Conservation (phyloP, 1,140 invertebrate genomes). For the Carposina sasakii region DNA sequence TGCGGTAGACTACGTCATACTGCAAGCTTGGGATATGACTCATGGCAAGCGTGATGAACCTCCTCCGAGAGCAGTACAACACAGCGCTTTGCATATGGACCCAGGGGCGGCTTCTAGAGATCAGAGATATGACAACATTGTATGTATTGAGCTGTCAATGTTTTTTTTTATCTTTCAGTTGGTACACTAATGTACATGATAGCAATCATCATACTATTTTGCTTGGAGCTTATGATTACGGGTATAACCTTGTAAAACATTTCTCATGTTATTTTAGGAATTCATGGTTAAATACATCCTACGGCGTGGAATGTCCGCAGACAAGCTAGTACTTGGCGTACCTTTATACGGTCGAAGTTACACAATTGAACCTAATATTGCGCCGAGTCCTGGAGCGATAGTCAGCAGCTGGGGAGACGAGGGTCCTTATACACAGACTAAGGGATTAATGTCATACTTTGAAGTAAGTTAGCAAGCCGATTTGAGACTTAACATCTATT, state of each 20-base stretch:
- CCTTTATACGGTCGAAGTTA: slow-evolving; percentile 79
- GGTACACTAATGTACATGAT: background rate
- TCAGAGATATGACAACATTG: slow-evolving; percentile 61
- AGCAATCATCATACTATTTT: background rate
- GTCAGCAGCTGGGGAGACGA: slow-evolving; percentile 70
- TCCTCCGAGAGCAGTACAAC: slow-evolving; percentile 54
- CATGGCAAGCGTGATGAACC: slow-evolving; percentile 48
- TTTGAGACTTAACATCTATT: background rate
- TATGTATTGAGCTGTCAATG: slow-evolving; percentile 18
- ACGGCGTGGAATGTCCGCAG: slow-evolving; percentile 60
- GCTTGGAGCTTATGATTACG: no score
- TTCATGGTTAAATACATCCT: slow-evolving; percentile 66
- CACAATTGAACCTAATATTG: slow-evolving; percentile 64
- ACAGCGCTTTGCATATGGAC: slow-evolving; percentile 54
- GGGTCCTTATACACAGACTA: slow-evolving; percentile 78
- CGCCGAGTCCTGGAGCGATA: slow-evolving; percentile 70
- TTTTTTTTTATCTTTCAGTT: background rate
- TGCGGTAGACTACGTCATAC: slow-evolving; percentile 58
- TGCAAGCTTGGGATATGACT: slow-evolving; percentile 68
- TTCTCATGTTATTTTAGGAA: slow-evolving; percentile 37
- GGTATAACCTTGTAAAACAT: no score
- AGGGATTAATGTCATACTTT: slow-evolving; percentile 78
- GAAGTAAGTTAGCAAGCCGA: slow-evolving; percentile 60
- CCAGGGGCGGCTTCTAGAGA: slow-evolving; percentile 51
- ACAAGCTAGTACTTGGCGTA: slow-evolving; percentile 79